Conservation (phyloP, 2,113 vertebrate genomes). For the Lipophrys pholis region DNA sequence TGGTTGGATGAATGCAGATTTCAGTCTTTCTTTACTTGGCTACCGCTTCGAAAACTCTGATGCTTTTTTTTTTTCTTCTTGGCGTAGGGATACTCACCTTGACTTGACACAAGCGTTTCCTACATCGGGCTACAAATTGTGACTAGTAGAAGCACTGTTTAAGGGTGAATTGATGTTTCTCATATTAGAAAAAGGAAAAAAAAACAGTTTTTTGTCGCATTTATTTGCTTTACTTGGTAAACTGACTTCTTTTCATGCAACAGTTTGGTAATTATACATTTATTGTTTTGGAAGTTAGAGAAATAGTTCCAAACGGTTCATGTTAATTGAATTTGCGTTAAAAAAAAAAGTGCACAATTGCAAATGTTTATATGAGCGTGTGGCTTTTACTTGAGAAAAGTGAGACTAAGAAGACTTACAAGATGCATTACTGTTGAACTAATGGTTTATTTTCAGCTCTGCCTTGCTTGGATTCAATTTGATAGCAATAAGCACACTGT, state of each 20-base stretch:
- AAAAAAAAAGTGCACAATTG: neutral
- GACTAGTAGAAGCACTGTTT: constrained; percentile 56
- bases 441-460: constrained; percentile 4
- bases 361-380: constrained; percentile 17
- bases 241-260: neutral
- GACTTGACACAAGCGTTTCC: constrained; percentile 18
- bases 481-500: constrained; percentile 32
- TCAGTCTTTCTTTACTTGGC: constrained; percentile 17
- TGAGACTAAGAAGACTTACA: neutral
- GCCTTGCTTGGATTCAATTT: constrained; percentile 11
- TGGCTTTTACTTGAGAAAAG: constrained; percentile 42
- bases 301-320: neutral
- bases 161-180: constrained; percentile 38
- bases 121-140: constrained; percentile 17
- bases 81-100: neutral
- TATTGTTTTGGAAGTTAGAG: neutral
- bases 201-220: neutral
- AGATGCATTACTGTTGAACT: neutral
- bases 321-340: constrained; percentile 4
- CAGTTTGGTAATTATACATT: constrained; percentile 11
- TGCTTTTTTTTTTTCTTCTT: constrained; percentile 26
- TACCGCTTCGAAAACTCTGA: constrained; percentile 3
- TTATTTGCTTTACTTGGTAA: constrained; percentile 7
- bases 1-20: constrained; percentile 31
- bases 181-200: neutral